phyloP scores from a whole-genome alignment of 2,888 invertebrate genomes.

The Latrodectus elegans region DNA sequence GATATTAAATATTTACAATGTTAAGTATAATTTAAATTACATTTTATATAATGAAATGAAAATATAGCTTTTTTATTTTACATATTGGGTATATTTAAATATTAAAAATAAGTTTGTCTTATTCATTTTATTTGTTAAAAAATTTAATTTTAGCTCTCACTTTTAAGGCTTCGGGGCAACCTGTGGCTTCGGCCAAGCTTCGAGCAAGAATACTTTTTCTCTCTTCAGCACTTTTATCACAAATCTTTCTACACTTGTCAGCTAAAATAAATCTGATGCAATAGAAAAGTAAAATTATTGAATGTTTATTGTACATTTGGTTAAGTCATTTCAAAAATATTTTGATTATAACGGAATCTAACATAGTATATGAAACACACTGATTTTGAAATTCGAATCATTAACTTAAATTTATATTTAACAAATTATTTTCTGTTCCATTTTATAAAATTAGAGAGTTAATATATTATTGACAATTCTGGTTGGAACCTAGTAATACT shows the following conservation, averaged over 20 bases:
- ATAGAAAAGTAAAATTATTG: no score
- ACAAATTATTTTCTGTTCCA: no score
- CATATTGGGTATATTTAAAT: not conserved
- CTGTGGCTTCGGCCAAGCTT: slow-evolving; percentile 73
- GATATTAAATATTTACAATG: not conserved
- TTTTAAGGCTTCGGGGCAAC: slow-evolving; percentile 72
- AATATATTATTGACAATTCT: no score
- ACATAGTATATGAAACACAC: no score
- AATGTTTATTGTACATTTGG: no score
- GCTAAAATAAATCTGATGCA: slow-evolving; percentile 73
- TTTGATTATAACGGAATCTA: no score
- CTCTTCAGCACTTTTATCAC: slow-evolving; percentile 72
- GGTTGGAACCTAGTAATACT: no score
- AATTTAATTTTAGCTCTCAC: slow-evolving; percentile 62
- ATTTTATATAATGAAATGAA: not conserved
- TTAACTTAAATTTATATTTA: no score
- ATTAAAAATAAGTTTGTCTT: slow-evolving; percentile 3
- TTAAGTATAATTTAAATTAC: not conserved
- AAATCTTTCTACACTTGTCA: slow-evolving; percentile 72
- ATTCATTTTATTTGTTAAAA: no score
- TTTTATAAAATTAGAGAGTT: no score
- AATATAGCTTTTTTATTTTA: not conserved
- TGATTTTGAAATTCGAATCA: no score
- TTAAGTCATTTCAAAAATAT: no score
- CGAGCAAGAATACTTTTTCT: slow-evolving; percentile 71